Evolutionary conservation across 2,888 invertebrate genomes (phyloP), one percentile per base, ranked within the genome.

Genomic region (Achlya flavicornis): DNA sequence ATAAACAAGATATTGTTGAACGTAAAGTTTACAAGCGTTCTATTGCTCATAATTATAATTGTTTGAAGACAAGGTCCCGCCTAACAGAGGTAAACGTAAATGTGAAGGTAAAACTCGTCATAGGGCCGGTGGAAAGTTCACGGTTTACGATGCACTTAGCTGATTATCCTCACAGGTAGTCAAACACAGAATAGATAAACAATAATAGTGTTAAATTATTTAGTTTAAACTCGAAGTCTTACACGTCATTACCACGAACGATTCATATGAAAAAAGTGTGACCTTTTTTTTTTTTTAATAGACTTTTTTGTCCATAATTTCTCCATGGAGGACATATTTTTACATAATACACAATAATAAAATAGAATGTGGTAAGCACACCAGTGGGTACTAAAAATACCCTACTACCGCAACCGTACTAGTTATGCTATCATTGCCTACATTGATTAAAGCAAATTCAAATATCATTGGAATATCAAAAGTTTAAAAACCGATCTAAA

Each of bases 61-160:
- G 26, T 1, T 53, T 53, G n/a, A 53, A 53, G 53, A 53, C 46
- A 53, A 19, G 16, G 53, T 16, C 53, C 16, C 53, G 53, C 6
- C 53, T 19, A 53, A 53, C 10, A 19, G 3, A 16, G 19, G 19
- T 53, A 19, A 8, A 53, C 19, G 19, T 57, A 66, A 73, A 73
- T 69, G 73, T 60, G 71, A 73, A 71, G 71, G 69, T 63, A 62
- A 67, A 66, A 65, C 61, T 35, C 48, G 32, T 58, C 62, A 26
- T 60, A 62, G 64, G 64, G 59, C 57, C 61, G 46, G 60, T 59
- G 53, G 48, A 65, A 71, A 70, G 71, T 71, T 70, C 70, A 73
- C 61, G 67, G 64, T 66, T 63, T 46, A 60, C 16, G 64, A 57
- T 70, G 61, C 63, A 64, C 65, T 67, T 59, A 60, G 62, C 63